These are phyloP conservation scores for Setipinna tenuifilis DNA, from an alignment of 2,797 vertebrate species.

Conservation along the genomic window DNA sequence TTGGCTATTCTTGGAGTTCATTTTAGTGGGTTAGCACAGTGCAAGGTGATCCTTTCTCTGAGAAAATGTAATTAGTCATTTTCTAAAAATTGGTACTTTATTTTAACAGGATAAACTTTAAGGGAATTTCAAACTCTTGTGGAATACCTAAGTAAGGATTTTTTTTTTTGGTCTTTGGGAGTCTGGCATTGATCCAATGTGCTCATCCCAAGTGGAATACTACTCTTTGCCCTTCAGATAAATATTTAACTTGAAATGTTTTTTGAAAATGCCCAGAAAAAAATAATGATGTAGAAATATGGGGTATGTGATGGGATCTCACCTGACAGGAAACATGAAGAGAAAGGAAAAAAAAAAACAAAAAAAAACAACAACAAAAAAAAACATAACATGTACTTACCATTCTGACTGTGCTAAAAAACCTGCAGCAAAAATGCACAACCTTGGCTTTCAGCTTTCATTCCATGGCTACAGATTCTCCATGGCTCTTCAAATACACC, in stretches of 20 bases:
- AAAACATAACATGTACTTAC: background rate
- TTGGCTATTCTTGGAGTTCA: constrained; percentile 13
- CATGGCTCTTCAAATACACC: background rate
- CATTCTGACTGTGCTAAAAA: background rate
- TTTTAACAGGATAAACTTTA: constrained; percentile 50
- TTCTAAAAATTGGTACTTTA: constrained; percentile 48
- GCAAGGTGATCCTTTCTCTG: constrained; percentile 50
- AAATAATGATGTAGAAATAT: constrained; percentile 55
- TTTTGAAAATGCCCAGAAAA: constrained; percentile 58
- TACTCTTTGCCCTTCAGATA: constrained; percentile 54
- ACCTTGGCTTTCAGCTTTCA: background rate
- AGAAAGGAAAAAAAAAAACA: background rate
- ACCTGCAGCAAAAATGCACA: constrained; percentile 4
- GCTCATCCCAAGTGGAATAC: constrained; percentile 50
- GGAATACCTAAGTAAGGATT: background rate
- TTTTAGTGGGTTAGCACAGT: constrained; percentile 27
- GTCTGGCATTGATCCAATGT: constrained; percentile 37
- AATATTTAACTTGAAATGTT: constrained; percentile 66
- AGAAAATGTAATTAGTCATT: constrained; percentile 50
- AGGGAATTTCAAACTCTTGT: constrained; percentile 42
- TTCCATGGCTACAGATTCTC: background rate
- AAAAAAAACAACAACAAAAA: background rate
- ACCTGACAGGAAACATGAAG: background rate
- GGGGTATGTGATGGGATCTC: background rate
- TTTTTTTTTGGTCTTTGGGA: constrained; percentile 8